phyloP scores from a whole-genome alignment of 1,140 invertebrate species.

The Plectrocnemia conspersa region DNA sequence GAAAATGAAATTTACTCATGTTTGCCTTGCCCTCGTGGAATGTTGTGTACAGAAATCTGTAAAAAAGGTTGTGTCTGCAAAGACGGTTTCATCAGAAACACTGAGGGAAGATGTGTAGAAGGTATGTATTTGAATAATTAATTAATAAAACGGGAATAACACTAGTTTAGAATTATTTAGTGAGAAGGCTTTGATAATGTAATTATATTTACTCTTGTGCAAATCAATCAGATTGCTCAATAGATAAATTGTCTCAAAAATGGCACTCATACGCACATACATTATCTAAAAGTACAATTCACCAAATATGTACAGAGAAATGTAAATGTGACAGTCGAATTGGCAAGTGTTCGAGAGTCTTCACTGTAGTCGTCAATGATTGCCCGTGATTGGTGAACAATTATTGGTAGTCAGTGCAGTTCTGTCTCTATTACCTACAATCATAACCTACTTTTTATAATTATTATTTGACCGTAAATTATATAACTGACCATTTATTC shows the following conservation, averaged over 20 bases:
- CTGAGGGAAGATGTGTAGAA: slow-evolving; percentile 4
- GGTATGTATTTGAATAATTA: slow-evolving; percentile 4
- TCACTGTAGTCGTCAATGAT: too few species aligned
- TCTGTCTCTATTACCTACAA: too few species aligned
- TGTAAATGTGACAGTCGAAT: too few species aligned
- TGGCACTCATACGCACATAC: slow-evolving; percentile 7
- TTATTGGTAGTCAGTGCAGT: too few species aligned
- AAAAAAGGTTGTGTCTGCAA: slow-evolving; percentile 7
- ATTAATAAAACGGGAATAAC: background rate
- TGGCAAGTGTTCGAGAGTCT: too few species aligned
- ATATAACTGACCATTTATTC: too few species aligned
- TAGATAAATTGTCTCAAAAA: slow-evolving; percentile 13
- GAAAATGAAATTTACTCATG: background rate
- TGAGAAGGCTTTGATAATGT: background rate
- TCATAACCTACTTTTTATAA: too few species aligned
- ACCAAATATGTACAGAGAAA: too few species aligned
- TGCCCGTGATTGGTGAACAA: too few species aligned
- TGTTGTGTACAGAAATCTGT: background rate
- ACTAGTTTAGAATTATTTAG: background rate
- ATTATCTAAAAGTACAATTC: background rate
- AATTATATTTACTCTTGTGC: background rate
- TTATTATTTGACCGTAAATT: too few species aligned
- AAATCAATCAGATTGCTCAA: background rate
- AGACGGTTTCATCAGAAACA: slow-evolving; percentile 14
- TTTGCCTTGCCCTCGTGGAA: background rate